phyloP scores from a whole-genome alignment of 2,888 invertebrate species.

The Adela reaumurella region DNA sequence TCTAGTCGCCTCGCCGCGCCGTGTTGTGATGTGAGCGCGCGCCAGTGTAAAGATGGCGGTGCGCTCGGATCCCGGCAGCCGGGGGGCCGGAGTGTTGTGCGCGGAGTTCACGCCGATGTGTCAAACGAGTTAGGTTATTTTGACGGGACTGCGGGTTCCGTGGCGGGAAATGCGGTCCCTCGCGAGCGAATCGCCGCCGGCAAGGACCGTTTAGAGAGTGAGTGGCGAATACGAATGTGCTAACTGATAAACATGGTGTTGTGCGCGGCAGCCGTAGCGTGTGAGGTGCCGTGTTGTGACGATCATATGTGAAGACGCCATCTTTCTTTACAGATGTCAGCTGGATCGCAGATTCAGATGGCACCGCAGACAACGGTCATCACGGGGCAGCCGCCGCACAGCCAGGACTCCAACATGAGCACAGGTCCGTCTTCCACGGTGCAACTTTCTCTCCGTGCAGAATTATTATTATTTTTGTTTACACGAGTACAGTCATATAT shows the following conservation, averaged over 20 bases:
- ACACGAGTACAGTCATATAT: no score
- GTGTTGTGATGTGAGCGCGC: conserved; percentile 20
- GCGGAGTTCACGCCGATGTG: conserved; percentile 44
- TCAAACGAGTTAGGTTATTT: conserved; percentile 55
- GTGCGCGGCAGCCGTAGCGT: not conserved
- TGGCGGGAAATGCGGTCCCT: not conserved
- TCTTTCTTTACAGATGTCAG: conserved; percentile 83
- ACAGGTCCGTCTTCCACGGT: conserved; percentile 67
- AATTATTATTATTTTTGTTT: no score
- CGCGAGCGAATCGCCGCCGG: not conserved
- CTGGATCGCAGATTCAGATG: conserved; percentile 96
- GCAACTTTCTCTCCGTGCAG: no score
- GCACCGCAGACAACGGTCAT: conserved; percentile 90
- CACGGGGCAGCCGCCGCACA: conserved; percentile 79
- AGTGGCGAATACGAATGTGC: no score
- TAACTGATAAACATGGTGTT: not conserved
- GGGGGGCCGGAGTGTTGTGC: not conserved
- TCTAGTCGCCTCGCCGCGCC: conserved; percentile 53
- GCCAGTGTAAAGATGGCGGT: not conserved
- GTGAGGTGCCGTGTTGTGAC: not conserved
- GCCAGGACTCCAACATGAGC: conserved; percentile 98
- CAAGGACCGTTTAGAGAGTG: not conserved
- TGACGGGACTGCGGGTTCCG: conserved; percentile 11
- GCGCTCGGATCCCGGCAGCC: conserved; percentile 47
- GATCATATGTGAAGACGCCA: conserved; percentile 53